phyloP scores from a whole-genome alignment of 2,888 invertebrate genomes.

The Meiosimyza decipiens region DNA sequence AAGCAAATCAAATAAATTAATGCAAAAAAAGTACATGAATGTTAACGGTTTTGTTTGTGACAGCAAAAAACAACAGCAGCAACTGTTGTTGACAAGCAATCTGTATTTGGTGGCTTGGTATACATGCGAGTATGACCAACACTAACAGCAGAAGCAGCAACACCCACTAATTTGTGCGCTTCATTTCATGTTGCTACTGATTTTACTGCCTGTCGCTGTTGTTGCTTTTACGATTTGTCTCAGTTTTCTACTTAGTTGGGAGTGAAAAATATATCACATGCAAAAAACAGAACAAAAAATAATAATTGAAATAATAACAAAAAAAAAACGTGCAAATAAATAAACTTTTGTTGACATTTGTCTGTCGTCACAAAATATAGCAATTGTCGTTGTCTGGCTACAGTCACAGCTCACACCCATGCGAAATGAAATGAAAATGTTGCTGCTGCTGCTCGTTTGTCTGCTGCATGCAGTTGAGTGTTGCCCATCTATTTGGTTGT shows the following conservation, averaged over 20 bases:
- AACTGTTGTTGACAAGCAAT: slow-evolving; percentile 11
- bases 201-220: not conserved
- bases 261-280: not conserved
- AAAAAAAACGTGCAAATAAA: too few species aligned
- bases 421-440: not conserved
- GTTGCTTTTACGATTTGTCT: slow-evolving; percentile 1
- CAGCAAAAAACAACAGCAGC: not conserved
- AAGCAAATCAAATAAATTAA: not conserved
- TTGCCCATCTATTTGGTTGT: not conserved
- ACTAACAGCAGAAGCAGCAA: not conserved
- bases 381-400: not conserved
- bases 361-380: slow-evolving; percentile 13
- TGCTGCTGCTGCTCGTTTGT: slow-evolving; percentile 21
- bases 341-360: slow-evolving; percentile 13
- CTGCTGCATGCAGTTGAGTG: not conserved
- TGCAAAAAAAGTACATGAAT: not conserved
- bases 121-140: too few species aligned
- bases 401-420: not conserved
- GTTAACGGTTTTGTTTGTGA: not conserved
- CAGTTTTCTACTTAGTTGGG: not conserved
- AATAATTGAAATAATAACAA: not conserved
- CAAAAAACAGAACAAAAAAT: not conserved
- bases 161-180: not conserved
- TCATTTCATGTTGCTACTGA: not conserved
- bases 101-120: not conserved